phyloP scores from a whole-genome alignment of 2,888 invertebrate species.

The Criorhina ranunculi region DNA sequence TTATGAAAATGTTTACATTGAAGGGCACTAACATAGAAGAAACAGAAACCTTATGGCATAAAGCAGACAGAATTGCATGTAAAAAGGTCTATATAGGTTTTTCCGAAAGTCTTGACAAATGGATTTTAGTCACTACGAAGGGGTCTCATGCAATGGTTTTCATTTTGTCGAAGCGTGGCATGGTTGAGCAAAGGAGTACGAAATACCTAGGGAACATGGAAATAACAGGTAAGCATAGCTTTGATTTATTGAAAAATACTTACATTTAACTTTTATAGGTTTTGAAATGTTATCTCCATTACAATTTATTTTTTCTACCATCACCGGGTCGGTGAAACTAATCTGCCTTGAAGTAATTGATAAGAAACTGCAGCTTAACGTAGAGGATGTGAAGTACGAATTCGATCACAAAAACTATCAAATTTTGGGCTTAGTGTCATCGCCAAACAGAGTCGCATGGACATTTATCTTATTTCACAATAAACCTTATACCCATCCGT shows the following conservation, averaged over 20 bases:
- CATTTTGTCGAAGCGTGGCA: slow-evolving; percentile 73
- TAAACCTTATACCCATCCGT: slow-evolving; percentile 78
- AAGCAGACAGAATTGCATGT: slow-evolving; percentile 80
- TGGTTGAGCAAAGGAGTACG: slow-evolving; percentile 72
- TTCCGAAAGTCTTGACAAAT: slow-evolving; percentile 69
- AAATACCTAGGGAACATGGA: slow-evolving; percentile 80
- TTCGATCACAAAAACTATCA: slow-evolving; percentile 78
- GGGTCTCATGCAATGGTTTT: slow-evolving; percentile 80
- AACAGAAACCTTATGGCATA: slow-evolving; percentile 80
- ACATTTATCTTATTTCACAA: slow-evolving; percentile 79
- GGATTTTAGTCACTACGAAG: slow-evolving; percentile 80
- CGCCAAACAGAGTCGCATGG: slow-evolving; percentile 79
- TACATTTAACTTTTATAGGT: slow-evolving; percentile 73
- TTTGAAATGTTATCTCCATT: slow-evolving; percentile 76
- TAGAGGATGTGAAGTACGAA: slow-evolving; percentile 69
- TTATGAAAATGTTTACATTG: slow-evolving; percentile 79
- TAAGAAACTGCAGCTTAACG: slow-evolving; percentile 68
- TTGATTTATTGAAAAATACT: not conserved
- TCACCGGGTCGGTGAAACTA: slow-evolving; percentile 77
- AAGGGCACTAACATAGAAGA: slow-evolving; percentile 62
- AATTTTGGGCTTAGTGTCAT: slow-evolving; percentile 79
- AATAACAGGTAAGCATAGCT: slow-evolving; percentile 78
- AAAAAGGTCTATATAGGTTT: slow-evolving; percentile 78
- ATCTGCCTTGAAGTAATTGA: slow-evolving; percentile 72
- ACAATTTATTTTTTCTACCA: slow-evolving; percentile 79